Evolutionary conservation across 1,140 invertebrate species (phyloP).

Genomic region (Cydia strobilella): DNA sequence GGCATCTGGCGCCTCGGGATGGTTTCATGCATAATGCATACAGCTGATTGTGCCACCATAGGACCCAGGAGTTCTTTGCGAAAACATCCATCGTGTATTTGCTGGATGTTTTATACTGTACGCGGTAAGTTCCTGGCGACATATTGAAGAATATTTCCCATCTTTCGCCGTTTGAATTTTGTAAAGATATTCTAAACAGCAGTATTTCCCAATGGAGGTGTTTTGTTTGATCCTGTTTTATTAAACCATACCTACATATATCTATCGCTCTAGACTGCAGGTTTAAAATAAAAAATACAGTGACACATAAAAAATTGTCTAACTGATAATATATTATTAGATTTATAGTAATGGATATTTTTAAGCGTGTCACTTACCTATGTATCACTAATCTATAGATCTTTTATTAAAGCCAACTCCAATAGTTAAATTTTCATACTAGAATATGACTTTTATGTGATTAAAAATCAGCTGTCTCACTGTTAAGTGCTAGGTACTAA

Average conservation of each 20-base stretch:
- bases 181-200: neutral
- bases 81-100: conserved; percentile 61
- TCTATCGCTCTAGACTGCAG: too few species aligned
- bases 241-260: neutral
- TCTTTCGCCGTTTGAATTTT: conserved; percentile 9
- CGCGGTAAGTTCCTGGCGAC: conserved; percentile 48
- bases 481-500: too few species aligned
- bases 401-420: too few species aligned
- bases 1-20: conserved; percentile 60
- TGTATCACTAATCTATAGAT: too few species aligned
- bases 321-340: too few species aligned
- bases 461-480: too few species aligned
- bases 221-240: neutral
- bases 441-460: too few species aligned
- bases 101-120: conserved; percentile 42
- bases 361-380: too few species aligned
- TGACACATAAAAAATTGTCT: too few species aligned
- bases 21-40: conserved; percentile 70
- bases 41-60: conserved; percentile 61
- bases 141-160: conserved; percentile 39
- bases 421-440: too few species aligned
- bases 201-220: neutral
- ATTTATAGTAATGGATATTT: too few species aligned
- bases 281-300: too few species aligned
- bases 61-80: conserved; percentile 56